Evolutionary conservation across 2,888 invertebrate species (phyloP).

Genomic region (Leptopterna dolabrata): DNA sequence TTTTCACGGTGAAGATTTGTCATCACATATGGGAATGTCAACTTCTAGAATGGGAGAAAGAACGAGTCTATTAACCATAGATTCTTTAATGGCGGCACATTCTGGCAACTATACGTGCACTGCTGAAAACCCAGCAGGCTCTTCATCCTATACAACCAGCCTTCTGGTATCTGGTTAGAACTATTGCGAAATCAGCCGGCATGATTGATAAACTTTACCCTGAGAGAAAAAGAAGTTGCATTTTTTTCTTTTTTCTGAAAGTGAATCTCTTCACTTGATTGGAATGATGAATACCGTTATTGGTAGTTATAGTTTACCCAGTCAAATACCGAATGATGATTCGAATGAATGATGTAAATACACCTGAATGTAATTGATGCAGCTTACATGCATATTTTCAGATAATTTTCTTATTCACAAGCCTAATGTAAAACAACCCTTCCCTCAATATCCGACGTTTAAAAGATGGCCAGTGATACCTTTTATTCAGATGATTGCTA

Average conservation of each 20-base stretch:
- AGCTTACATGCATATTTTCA: too few relatives aligned
- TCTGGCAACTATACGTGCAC: slow-evolving; percentile 76
- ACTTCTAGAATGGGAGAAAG: slow-evolving; percentile 76
- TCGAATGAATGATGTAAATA: background rate
- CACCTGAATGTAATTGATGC: background rate
- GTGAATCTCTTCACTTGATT: background rate
- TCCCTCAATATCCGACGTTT: background rate
- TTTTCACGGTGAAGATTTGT: slow-evolving; percentile 71
- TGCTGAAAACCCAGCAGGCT: slow-evolving; percentile 73
- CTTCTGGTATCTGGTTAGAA: slow-evolving; percentile 70
- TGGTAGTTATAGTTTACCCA: background rate
- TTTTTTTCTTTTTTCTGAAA: background rate
- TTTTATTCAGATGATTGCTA: too few relatives aligned
- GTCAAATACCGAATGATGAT: background rate
- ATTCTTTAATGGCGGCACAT: slow-evolving; percentile 73
- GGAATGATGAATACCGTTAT: background rate
- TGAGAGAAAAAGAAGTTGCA: background rate
- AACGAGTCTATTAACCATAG: slow-evolving; percentile 73
- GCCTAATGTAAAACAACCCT: background rate
- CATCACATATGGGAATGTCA: slow-evolving; percentile 66
- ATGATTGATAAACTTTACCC: background rate
- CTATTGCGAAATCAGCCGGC: background rate
- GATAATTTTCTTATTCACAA: too few relatives aligned
- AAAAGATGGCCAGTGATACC: too few relatives aligned
- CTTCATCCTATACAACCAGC: slow-evolving; percentile 69